These are phyloP conservation scores for Lepidocolaptes lacrymiger DNA, from an alignment of 2,797 vertebrate genomes.

Conservation along the genomic window DNA sequence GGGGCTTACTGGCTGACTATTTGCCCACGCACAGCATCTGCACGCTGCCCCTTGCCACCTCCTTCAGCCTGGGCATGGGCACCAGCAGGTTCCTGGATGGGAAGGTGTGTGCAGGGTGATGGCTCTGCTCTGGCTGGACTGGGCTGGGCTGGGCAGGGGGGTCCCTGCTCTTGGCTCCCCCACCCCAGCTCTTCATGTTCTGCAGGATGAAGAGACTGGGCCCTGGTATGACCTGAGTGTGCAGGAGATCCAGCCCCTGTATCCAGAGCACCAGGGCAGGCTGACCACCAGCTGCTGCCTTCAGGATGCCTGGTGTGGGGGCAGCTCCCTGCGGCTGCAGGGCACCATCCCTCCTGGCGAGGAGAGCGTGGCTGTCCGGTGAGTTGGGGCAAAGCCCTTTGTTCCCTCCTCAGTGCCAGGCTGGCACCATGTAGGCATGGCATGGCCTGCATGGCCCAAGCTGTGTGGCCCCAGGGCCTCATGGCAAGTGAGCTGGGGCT, in stretches of 20 bases:
- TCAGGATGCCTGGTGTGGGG: constrained; percentile 87
- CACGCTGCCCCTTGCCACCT: constrained; percentile 87
- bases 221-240: constrained; percentile 88
- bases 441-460: fast-evolving
- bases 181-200: not conserved
- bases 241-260: constrained; percentile 90
- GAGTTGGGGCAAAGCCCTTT: not conserved
- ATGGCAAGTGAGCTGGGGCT: not conserved
- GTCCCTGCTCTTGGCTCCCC: fast-evolving
- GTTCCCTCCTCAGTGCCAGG: not conserved
- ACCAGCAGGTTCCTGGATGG: constrained; percentile 83
- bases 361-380: constrained; percentile 79
- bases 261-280: constrained; percentile 67
- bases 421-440: not conserved
- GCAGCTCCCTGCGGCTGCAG: constrained; percentile 86
- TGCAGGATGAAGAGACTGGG: constrained; percentile 77
- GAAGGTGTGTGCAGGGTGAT: constrained; percentile 74
- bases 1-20: constrained; percentile 81
- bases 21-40: constrained; percentile 83
- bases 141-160: not conserved
- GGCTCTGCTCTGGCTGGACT: not conserved
- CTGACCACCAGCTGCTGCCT: constrained; percentile 82
- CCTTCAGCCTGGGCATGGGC: constrained; percentile 93
- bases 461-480: fast-evolving
- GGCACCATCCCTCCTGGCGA: constrained; percentile 78